phyloP scores from a whole-genome alignment of 2,888 invertebrate species.

The Hypomecis atomaria region DNA sequence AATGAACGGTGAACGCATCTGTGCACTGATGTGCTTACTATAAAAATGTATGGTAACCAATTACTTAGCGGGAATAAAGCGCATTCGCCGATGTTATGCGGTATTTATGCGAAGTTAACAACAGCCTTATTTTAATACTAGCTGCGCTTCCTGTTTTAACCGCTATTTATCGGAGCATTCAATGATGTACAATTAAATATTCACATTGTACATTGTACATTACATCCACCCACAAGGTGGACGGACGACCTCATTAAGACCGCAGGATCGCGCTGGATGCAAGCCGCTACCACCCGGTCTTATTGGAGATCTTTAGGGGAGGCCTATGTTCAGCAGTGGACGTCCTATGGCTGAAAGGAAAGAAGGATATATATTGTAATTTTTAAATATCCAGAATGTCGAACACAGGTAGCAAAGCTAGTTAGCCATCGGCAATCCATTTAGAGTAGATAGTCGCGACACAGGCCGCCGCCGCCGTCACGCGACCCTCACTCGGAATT shows the following conservation, averaged over 20 bases:
- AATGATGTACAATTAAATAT: no score
- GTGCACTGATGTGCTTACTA: conserved; percentile 12
- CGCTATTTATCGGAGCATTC: no score
- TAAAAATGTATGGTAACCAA: conserved; percentile 24
- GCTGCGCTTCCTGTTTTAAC: no score
- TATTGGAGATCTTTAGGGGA: no score
- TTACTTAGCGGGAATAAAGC: conserved; percentile 20
- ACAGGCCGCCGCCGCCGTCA: conserved; percentile 8
- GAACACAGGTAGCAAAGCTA: conserved; percentile 9
- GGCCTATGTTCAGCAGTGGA: no score
- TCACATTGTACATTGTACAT: no score
- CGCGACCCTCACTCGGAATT: conserved; percentile 23
- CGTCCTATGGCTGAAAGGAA: no score
- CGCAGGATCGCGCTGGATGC: no score
- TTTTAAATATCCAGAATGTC: not conserved
- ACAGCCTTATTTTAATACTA: not conserved
- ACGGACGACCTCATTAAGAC: no score
- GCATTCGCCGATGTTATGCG: not conserved
- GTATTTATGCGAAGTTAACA: not conserved
- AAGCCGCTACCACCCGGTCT: no score
- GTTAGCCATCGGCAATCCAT: conserved; percentile 32
- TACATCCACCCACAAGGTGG: no score
- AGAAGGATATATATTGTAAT: no score
- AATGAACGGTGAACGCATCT: conserved; percentile 13
- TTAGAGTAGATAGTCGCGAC: conserved; percentile 16